Evolutionary conservation across 2,113 vertebrate species (phyloP).

Genomic region (Eleginops maclovinus): DNA sequence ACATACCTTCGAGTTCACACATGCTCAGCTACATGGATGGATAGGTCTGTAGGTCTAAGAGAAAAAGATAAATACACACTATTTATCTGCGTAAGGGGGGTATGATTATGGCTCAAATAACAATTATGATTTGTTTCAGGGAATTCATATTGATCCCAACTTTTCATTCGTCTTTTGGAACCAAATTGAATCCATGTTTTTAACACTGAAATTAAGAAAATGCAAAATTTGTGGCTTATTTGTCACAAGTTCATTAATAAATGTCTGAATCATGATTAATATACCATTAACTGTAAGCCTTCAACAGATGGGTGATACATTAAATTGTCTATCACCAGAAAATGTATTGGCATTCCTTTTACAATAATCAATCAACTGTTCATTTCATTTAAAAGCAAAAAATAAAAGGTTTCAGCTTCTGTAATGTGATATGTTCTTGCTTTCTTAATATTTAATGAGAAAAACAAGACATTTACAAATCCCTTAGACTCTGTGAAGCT

Average conservation of each 20-base stretch:
- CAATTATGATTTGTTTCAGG: not conserved
- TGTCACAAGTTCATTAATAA: too few species aligned
- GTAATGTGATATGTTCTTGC: not conserved
- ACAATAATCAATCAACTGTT: not conserved
- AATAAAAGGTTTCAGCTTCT: not conserved
- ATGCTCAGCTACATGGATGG: not conserved
- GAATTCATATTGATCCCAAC: not conserved
- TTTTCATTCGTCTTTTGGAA: not conserved
- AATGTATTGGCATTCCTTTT: not conserved
- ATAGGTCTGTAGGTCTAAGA: not conserved
- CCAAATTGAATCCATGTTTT: not conserved
- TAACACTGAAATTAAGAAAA: not conserved
- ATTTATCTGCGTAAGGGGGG: not conserved
- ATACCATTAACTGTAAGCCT: not conserved
- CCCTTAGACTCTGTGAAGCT: not conserved
- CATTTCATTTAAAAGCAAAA: not conserved
- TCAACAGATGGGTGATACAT: not conserved
- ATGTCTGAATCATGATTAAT: not conserved
- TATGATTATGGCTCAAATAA: not conserved
- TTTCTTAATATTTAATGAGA: not conserved
- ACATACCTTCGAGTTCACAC: not conserved
- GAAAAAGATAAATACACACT: not conserved
- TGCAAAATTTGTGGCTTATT: too few species aligned
- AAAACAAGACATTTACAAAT: not conserved
- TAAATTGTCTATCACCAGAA: not conserved